phyloP scores from a whole-genome alignment of 2,797 vertebrate species.

The Labroides dimidiatus region DNA sequence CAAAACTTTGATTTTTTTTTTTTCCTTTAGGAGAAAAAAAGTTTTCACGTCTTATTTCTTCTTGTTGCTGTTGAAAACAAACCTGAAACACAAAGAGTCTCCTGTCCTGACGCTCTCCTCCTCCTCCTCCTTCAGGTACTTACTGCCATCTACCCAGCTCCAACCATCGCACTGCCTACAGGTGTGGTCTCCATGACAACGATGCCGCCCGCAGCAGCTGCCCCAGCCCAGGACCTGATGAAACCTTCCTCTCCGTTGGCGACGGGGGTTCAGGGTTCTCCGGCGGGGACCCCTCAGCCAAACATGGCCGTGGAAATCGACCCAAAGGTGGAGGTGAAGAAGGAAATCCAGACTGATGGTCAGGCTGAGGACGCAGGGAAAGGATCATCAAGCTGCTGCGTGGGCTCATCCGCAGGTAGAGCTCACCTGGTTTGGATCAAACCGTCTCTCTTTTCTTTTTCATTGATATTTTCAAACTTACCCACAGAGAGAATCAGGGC shows the following conservation, averaged over 20 bases:
- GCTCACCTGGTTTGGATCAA: background rate
- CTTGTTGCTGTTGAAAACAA: background rate
- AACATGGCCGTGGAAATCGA: constrained; percentile 34
- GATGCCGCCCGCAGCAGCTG: constrained; percentile 71
- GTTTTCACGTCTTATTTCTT: background rate
- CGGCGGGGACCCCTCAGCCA: constrained; percentile 23
- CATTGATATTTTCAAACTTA: background rate
- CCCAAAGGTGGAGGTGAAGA: constrained; percentile 72
- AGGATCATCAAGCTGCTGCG: no score
- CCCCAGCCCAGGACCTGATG: constrained; percentile 80
- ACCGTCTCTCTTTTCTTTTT: no score
- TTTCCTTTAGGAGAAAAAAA: background rate
- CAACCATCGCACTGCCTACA: constrained; percentile 77
- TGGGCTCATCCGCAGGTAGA: constrained; percentile 68
- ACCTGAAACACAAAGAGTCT: no score
- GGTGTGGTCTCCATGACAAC: constrained; percentile 81
- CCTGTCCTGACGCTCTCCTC: no score
- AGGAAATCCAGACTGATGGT: constrained; percentile 66
- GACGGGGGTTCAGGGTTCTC: constrained; percentile 56
- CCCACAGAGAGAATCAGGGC: background rate
- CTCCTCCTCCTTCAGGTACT: constrained; percentile 71
- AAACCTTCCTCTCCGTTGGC: constrained; percentile 69
- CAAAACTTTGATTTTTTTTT: background rate
- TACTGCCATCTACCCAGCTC: constrained; percentile 89
- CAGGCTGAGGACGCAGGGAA: constrained; percentile 58